Percentiles rank a stretch among this genome's conserved stretches.
phyloP scores from a whole-genome alignment of 2,113 vertebrate species.

The Alethe diademata region DNA sequence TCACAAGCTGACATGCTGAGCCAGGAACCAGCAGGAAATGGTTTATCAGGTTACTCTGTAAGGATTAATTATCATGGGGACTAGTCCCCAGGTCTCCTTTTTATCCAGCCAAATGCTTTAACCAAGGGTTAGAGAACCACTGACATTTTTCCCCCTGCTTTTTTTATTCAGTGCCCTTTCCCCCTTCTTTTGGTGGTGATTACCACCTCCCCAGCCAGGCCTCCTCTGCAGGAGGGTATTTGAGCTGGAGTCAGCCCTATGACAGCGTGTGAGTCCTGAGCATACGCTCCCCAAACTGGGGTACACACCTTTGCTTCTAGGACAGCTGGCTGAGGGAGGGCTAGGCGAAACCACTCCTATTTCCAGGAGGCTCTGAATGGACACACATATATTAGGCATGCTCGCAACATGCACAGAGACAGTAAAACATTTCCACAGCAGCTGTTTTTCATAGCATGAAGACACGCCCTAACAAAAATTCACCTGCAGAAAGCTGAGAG shows the following conservation, averaged over 20 bases:
- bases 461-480: neutral
- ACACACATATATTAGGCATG: neutral
- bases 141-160: neutral
- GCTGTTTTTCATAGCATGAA: neutral
- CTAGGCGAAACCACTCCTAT: neutral
- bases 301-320: neutral
- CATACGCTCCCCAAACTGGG: neutral
- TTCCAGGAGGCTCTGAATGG: neutral
- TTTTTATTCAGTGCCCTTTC: neutral
- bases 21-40: neutral
- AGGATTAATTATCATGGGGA: neutral
- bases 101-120: neutral
- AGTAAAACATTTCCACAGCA: neutral
- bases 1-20: constrained; percentile 3
- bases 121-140: neutral
- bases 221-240: neutral
- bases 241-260: rapidly evolving
- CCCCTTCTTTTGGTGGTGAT: neutral
- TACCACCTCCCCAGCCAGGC: neutral
- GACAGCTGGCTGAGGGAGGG: neutral
- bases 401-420: neutral
- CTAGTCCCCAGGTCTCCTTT: neutral
- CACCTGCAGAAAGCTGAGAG: neutral
- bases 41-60: neutral
- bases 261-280: neutral